phyloP scores from a whole-genome alignment of 2,888 invertebrate genomes.

The Dysmachus trigonus region DNA sequence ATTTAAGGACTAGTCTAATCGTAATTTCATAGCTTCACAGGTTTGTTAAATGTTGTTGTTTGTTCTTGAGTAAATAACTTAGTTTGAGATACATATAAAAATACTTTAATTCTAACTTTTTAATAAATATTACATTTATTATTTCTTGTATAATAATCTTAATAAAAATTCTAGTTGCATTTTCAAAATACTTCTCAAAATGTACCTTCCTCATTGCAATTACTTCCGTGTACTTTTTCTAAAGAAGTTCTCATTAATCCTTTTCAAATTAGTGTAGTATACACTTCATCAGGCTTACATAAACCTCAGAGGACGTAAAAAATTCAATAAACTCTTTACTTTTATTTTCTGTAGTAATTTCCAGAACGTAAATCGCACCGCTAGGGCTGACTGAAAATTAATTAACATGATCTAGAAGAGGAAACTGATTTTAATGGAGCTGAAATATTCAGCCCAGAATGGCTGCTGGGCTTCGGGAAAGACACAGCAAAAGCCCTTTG shows the following conservation, averaged over 20 bases:
- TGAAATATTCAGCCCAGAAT: background rate
- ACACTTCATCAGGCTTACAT: background rate
- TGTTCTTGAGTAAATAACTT: too few relatives aligned
- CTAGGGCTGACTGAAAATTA: background rate
- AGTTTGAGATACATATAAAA: too few relatives aligned
- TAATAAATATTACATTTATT: background rate
- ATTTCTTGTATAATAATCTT: background rate
- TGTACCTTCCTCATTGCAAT: background rate
- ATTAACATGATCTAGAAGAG: background rate
- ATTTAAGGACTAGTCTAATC: background rate
- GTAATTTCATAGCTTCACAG: background rate
- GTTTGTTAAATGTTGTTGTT: background rate
- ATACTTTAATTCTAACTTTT: too few relatives aligned
- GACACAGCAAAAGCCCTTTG: background rate
- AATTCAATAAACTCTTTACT: background rate
- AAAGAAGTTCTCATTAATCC: background rate
- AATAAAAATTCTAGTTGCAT: background rate
- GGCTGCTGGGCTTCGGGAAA: background rate
- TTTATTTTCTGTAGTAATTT: background rate
- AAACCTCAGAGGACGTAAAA: background rate
- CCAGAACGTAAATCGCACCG: background rate
- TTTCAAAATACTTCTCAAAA: background rate
- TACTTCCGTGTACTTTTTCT: background rate
- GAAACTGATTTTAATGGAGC: background rate
- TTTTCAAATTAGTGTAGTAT: background rate